Evolutionary conservation across 2,888 invertebrate genomes (phyloP).

Genomic region (Ariolimax columbianus): DNA sequence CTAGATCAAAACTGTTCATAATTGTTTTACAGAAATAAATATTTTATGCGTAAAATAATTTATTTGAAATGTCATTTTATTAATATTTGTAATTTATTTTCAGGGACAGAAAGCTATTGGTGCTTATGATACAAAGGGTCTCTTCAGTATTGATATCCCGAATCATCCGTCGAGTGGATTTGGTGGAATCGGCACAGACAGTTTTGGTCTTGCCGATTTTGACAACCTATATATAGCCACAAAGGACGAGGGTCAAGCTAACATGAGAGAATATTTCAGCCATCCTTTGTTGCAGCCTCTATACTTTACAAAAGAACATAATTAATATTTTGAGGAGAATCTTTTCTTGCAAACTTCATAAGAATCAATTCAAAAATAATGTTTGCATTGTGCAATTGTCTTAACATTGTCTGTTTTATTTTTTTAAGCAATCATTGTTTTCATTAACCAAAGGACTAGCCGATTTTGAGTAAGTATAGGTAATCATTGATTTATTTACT

Average conservation of each 20-base stretch:
- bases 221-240: slow-evolving; percentile 70
- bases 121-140: slow-evolving; percentile 61
- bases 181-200: slow-evolving; percentile 73
- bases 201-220: slow-evolving; percentile 75
- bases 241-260: slow-evolving; percentile 5
- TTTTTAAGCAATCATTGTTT: too few relatives aligned
- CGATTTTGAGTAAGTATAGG: too few relatives aligned
- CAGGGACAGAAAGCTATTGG: slow-evolving; percentile 54
- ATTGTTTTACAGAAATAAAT: too few relatives aligned
- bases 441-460: too few relatives aligned
- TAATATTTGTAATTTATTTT: background rate
- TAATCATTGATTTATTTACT: too few relatives aligned
- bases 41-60: background rate
- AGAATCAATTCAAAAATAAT: background rate
- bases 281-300: slow-evolving; percentile 6
- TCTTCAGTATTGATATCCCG: slow-evolving; percentile 61
- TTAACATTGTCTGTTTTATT: too few relatives aligned
- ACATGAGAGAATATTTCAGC: slow-evolving; percentile 21
- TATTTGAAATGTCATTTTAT: background rate
- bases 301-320: slow-evolving; percentile 20
- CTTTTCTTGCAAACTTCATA: background rate
- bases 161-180: slow-evolving; percentile 68
- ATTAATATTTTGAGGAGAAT: background rate
- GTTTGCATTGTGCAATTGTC: background rate
- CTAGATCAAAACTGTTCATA: too few relatives aligned